A percentile compares a stretch with the other conserved stretches of the same genome.
phyloP scores from a whole-genome alignment of 1,140 invertebrate genomes.

The Drosophila albomicans region DNA sequence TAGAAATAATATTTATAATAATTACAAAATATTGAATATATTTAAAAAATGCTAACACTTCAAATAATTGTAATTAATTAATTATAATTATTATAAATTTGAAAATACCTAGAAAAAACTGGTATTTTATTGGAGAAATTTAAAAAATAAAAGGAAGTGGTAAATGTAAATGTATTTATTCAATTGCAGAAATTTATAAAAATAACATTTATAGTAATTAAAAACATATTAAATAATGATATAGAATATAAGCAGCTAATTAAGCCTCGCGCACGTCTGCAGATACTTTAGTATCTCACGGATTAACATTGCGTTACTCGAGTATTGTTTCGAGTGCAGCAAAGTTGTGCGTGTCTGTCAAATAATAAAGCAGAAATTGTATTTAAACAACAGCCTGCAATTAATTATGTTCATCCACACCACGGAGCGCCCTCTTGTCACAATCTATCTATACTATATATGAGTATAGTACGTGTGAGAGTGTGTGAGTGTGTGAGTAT shows the following conservation, averaged over 20 bases:
- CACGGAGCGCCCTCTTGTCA: not conserved
- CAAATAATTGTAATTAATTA: no score
- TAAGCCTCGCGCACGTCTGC: no score
- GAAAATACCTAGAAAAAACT: no score
- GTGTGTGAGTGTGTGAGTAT: constrained; percentile 12
- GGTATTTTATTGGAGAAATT: no score
- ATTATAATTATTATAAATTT: no score
- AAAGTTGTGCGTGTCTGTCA: constrained; percentile 22
- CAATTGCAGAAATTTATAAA: no score
- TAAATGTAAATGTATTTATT: no score
- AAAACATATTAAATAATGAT: not conserved
- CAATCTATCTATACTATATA: not conserved
- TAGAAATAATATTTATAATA: no score
- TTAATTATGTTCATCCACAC: constrained; percentile 70
- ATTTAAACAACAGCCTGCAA: constrained; percentile 70
- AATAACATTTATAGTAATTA: not conserved
- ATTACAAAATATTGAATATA: no score
- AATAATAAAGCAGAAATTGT: constrained; percentile 63
- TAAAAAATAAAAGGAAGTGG: no score
- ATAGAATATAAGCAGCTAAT: not conserved
- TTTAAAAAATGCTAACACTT: no score
- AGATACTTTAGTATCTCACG: not conserved
- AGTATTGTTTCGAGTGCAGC: constrained; percentile 18
- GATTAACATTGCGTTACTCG: not conserved
- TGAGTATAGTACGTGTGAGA: not conserved